A percentile compares a stretch with the other conserved stretches of the same genome.
phyloP scores from a whole-genome alignment of 2,888 invertebrate genomes.

The Liodrosophila aerea region DNA sequence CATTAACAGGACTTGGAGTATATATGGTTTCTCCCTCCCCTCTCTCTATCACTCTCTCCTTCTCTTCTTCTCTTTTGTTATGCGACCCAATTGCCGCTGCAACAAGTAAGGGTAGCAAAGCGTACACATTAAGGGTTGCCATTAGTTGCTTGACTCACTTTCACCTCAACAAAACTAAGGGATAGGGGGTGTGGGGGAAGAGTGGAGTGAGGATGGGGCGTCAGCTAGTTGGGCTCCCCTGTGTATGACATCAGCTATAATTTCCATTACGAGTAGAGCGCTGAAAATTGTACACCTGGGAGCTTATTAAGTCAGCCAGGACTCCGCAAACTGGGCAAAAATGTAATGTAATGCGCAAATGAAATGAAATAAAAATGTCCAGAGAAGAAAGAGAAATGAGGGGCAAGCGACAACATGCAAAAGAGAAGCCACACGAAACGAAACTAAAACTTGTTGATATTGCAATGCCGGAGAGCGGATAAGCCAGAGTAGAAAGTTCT shows the following conservation, averaged over 20 bases:
- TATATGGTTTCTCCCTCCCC: too few relatives aligned
- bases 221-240: conserved; percentile 46
- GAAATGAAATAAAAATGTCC: conserved; percentile 67
- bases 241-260: conserved; percentile 77
- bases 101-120: conserved; percentile 55
- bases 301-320: conserved; percentile 71
- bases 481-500: neutral
- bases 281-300: conserved; percentile 77
- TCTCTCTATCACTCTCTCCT: too few relatives aligned
- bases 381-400: neutral
- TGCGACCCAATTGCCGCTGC: conserved; percentile 66
- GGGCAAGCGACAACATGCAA: conserved; percentile 33
- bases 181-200: conserved; percentile 10
- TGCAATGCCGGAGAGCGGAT: neutral
- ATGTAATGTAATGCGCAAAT: conserved; percentile 71
- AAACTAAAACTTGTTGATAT: conserved; percentile 45
- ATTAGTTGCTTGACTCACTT: conserved; percentile 59
- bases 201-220: conserved; percentile 8
- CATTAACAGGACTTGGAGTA: conserved; percentile 54
- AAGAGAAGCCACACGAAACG: conserved; percentile 18
- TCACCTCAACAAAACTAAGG: conserved; percentile 37
- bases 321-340: conserved; percentile 32
- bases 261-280: conserved; percentile 75
- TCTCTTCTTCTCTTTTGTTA: conserved; percentile 11
- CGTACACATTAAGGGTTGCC: conserved; percentile 36